A percentile compares a stretch with the other conserved stretches of the same genome.
These are phyloP conservation scores for Trididemnum miniatum DNA, from an alignment of 23 tunicate species.

Conservation along the genomic window DNA sequence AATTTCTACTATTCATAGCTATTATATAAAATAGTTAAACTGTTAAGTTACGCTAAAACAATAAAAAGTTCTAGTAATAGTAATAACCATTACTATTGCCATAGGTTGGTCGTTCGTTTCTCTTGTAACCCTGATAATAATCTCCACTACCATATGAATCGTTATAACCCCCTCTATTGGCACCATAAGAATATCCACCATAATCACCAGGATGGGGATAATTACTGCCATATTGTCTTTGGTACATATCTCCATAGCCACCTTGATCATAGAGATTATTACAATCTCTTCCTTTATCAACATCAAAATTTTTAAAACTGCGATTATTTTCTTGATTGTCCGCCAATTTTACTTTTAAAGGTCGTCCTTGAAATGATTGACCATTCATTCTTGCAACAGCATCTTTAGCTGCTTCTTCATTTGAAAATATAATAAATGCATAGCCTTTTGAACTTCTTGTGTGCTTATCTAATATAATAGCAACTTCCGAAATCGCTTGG, in stretches of 20 bases:
- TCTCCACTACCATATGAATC: neutral
- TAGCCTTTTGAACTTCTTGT: slow-evolving; percentile 33
- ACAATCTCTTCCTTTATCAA: neutral
- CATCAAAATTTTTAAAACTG: slow-evolving; percentile 1
- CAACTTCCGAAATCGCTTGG: slow-evolving; percentile 8
- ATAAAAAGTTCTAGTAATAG: neutral
- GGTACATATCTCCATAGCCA: neutral
- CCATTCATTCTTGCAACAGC: slow-evolving; percentile 43
- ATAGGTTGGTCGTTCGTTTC: neutral
- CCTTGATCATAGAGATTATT: neutral
- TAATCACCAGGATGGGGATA: neutral
- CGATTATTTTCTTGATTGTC: slow-evolving; percentile 41
- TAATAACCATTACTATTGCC: neutral
- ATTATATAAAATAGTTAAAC: neutral
- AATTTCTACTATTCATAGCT: too few species aligned
- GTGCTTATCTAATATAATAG: slow-evolving; percentile 22
- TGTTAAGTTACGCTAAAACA: neutral
- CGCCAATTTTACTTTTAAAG: slow-evolving; percentile 24
- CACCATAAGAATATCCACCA: slow-evolving; percentile 16
- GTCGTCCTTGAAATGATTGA: slow-evolving; percentile 21
- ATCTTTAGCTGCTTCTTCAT: slow-evolving; percentile 36
- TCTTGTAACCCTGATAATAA: neutral
- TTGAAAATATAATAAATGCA: slow-evolving; percentile 33
- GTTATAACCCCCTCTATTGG: neutral
- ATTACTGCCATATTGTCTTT: neutral